phyloP scores from a whole-genome alignment of 2,113 vertebrate species.

The Neodon shergylaensis region DNA sequence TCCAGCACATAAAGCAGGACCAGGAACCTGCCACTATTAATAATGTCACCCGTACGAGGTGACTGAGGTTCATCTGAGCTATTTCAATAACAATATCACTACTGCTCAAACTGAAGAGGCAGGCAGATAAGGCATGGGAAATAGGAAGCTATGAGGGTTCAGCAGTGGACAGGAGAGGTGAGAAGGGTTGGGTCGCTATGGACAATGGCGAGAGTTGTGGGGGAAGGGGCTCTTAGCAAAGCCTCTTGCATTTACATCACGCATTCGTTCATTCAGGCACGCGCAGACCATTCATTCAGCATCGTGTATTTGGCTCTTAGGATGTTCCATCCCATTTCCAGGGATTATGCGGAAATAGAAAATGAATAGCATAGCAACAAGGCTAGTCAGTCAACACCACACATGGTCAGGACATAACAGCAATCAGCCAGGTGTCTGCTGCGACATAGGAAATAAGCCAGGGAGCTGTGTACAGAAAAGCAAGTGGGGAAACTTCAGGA shows the following conservation, averaged over 20 bases:
- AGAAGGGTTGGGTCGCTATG: neutral
- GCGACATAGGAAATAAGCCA: neutral
- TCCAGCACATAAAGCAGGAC: neutral
- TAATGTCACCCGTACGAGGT: constrained; percentile 47
- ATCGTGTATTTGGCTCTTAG: neutral
- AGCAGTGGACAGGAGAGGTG: neutral
- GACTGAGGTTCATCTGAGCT: constrained; percentile 21
- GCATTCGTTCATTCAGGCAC: neutral
- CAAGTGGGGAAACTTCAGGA: neutral
- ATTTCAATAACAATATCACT: constrained; percentile 35
- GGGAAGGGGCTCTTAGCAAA: neutral
- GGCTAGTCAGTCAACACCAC: neutral
- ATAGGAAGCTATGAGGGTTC: neutral
- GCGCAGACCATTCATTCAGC: neutral
- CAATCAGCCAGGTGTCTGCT: neutral
- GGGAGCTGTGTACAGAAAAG: neutral
- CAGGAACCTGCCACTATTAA: constrained; percentile 62
- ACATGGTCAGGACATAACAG: neutral
- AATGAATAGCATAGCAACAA: neutral
- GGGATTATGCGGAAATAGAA: neutral
- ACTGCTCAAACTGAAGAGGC: neutral
- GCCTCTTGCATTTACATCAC: neutral
- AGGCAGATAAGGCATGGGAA: neutral
- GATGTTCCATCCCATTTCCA: neutral
- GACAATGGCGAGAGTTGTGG: neutral